These are phyloP conservation scores for Atta colombica DNA, from an alignment of 1,140 invertebrate species.

Conservation along the genomic window DNA sequence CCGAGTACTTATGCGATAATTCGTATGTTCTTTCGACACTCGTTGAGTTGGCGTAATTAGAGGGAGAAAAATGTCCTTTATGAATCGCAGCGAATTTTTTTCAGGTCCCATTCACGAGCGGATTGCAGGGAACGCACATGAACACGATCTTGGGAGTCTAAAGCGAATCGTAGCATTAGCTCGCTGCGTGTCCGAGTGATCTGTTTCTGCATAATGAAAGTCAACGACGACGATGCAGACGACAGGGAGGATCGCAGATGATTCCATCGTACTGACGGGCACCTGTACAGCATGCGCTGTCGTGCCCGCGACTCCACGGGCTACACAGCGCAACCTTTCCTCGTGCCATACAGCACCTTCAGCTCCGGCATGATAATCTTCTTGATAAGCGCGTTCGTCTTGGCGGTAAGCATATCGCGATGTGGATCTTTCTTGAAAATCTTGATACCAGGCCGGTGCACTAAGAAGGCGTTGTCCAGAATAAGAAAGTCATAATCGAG, in stretches of 20 bases:
- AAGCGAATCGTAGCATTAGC: background rate
- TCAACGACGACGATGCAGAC: slow-evolving; percentile 14
- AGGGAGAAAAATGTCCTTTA: background rate
- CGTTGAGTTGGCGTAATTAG: slow-evolving; percentile 61
- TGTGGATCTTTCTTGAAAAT: slow-evolving; percentile 92
- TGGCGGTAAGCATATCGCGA: slow-evolving; percentile 91
- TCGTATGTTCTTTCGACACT: slow-evolving; percentile 58
- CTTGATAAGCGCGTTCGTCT: slow-evolving; percentile 93
- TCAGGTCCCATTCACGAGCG: background rate
- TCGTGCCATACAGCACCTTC: slow-evolving; percentile 93
- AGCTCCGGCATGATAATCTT: slow-evolving; percentile 94
- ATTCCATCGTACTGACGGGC: slow-evolving; percentile 1
- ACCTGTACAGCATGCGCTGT: slow-evolving; percentile 59
- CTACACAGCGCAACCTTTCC: slow-evolving; percentile 93
- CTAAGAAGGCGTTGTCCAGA: slow-evolving; percentile 95
- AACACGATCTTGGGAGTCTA: background rate
- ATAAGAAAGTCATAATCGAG: slow-evolving; percentile 96
- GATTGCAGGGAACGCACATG: background rate
- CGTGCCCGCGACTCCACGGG: slow-evolving; percentile 69
- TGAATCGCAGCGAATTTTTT: slow-evolving; percentile 37
- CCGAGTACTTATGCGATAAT: slow-evolving; percentile 14
- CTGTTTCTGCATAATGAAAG: background rate
- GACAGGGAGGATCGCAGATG: slow-evolving; percentile 20
- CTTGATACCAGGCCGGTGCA: slow-evolving; percentile 95
- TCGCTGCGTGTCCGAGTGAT: background rate